phyloP scores from a whole-genome alignment of 2,113 vertebrate genomes.

The Plecotus auritus region DNA sequence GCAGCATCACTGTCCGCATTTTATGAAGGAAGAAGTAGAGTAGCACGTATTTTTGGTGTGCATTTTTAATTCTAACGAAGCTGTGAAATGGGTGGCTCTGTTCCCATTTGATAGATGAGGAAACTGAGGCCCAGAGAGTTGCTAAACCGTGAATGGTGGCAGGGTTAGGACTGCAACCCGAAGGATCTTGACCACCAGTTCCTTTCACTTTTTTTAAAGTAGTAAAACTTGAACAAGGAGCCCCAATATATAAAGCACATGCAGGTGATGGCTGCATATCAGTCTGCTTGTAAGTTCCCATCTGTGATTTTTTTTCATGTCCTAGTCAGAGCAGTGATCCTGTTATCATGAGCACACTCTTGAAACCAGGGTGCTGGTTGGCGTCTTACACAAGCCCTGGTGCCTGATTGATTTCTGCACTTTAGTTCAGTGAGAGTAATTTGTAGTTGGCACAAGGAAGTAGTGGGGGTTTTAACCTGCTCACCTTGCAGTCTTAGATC shows the following conservation, averaged over 20 bases:
- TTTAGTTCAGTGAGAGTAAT: neutral
- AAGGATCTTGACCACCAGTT: neutral
- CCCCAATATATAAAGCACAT: neutral
- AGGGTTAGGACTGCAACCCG: neutral
- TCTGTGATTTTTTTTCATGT: neutral
- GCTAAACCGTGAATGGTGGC: neutral
- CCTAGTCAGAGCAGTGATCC: neutral
- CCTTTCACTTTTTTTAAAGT: neutral
- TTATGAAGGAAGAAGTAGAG: neutral
- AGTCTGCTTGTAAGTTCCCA: neutral
- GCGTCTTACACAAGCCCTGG: neutral
- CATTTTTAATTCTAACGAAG: neutral
- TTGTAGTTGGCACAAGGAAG: neutral
- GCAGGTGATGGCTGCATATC: neutral
- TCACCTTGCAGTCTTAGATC: neutral
- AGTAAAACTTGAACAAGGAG: neutral
- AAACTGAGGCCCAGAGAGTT: neutral
- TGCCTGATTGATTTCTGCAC: neutral
- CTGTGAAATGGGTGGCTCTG: neutral
- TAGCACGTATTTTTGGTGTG: neutral
- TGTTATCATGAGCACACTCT: neutral
- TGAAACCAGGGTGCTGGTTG: neutral
- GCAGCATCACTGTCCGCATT: neutral
- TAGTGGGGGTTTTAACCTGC: neutral
- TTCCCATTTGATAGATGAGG: neutral